These are phyloP conservation scores for Synergus umbraculus DNA, from an alignment of 2,888 invertebrate genomes.

Conservation along the genomic window DNA sequence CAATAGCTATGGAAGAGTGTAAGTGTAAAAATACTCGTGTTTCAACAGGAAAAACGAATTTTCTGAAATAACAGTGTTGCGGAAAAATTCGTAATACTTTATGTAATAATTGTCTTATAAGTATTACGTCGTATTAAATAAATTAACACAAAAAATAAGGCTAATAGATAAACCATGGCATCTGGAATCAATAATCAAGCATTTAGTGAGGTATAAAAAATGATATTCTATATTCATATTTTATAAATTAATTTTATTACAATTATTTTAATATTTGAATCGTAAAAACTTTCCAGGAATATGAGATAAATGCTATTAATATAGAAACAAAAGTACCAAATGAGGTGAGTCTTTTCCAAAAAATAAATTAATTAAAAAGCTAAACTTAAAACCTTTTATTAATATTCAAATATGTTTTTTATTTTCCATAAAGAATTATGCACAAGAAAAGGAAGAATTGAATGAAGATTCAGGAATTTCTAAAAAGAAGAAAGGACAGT, in stretches of 20 bases:
- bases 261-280: neutral
- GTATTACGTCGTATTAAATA: neutral
- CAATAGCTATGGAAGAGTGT: neutral
- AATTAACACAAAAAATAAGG: neutral
- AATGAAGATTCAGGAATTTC: neutral
- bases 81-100: neutral
- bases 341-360: neutral
- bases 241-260: neutral
- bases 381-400: neutral
- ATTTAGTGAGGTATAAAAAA: neutral
- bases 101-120: neutral
- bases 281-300: neutral
- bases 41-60: neutral
- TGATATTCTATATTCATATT: neutral
- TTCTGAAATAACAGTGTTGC: neutral
- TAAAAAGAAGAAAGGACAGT: neutral
- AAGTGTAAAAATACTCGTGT: neutral
- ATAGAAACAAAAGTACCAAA: neutral
- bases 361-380: neutral
- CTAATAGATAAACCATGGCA: neutral
- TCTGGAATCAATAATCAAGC: conserved; percentile 20
- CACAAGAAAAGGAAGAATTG: neutral
- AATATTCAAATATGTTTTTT: neutral
- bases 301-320: conserved; percentile 42
- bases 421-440: neutral